Evolutionary conservation across 2,113 vertebrate species (phyloP), one percentile per base, ranked within the genome.

Genomic region (Platysteira castanea): DNA sequence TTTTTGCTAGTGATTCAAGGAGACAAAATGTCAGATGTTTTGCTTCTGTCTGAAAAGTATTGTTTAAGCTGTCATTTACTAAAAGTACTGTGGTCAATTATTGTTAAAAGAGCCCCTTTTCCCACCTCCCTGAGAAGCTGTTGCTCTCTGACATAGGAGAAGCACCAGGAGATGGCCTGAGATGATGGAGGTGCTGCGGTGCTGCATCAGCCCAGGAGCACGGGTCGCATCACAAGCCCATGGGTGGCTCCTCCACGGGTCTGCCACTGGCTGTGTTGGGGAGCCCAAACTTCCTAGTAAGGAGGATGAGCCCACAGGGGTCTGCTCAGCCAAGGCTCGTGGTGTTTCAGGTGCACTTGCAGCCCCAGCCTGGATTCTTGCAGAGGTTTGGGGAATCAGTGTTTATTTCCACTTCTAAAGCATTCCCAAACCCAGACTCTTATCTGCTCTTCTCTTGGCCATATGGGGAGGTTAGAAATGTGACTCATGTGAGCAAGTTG

Each of bases 201-300:
- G 15, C 47, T 33, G 20, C 15, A 4, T 37, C 61, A 16, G 4
- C 41, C 23, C 16, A 3, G 44, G 50, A 42, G 49, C 23, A 4
- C 0, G 1, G 11, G 27, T 15, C 2, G 0, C 46, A 41, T 42
- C 70, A 2, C 1, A 6, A 76, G 20, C 73, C 24, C 37, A 11
- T 0, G 0, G 9, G 20, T 24, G 39, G 33, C 53, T 69, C 9
- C 41, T 82, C 20, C 0, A 0, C 1, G 15, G 26, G 4, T 63
- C 57, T 7, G 4, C 41, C 3, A 1, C 10, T 65, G 69, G 21
- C 3, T 17, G 7, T 81, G 28, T 56, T 63, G 52, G 42, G 31
- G 53, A 68, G 2, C 54, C 41, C 24, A 26, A 15, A 26, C 15
- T 41, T 81, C 37, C 30, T 15, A 3, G 46, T 23, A 17, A 37